Evolutionary conservation across 2,797 vertebrate species (phyloP).

Genomic region (Lophotriccus pileatus): DNA sequence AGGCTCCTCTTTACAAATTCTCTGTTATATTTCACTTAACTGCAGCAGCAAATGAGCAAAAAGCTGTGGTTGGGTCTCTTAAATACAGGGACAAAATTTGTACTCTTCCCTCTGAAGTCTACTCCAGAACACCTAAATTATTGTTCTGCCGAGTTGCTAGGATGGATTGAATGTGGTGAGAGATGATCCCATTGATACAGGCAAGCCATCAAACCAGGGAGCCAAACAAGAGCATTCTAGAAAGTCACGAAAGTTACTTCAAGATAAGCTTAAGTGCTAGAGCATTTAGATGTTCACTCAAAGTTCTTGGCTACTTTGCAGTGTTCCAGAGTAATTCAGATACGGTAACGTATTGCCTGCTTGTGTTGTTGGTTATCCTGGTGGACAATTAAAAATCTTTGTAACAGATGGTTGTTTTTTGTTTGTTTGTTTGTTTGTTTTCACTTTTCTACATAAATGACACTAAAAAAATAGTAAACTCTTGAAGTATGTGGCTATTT

Average conservation of each 20-base stretch:
- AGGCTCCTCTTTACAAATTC: background rate
- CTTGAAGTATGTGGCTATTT: background rate
- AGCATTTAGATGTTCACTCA: background rate
- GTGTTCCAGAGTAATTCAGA: background rate
- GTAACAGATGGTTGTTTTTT: background rate
- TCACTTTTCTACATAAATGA: background rate
- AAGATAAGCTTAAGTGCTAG: background rate
- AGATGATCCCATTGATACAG: background rate
- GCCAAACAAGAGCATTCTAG: background rate
- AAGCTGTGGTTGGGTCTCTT: background rate
- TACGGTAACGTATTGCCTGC: background rate
- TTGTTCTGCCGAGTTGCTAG: background rate
- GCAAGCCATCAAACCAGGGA: background rate
- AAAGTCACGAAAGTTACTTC: background rate
- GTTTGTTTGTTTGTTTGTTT: background rate
- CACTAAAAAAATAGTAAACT: background rate
- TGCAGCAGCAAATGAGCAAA: background rate
- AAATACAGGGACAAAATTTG: background rate
- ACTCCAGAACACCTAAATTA: background rate
- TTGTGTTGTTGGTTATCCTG: background rate
- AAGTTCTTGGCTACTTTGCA: background rate
- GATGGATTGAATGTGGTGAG: background rate
- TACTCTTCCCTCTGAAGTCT: background rate
- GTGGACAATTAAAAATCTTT: background rate
- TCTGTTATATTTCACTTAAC: background rate